phyloP scores from a whole-genome alignment of 2,113 vertebrate species.

The Brachyhypopomus gauderio region DNA sequence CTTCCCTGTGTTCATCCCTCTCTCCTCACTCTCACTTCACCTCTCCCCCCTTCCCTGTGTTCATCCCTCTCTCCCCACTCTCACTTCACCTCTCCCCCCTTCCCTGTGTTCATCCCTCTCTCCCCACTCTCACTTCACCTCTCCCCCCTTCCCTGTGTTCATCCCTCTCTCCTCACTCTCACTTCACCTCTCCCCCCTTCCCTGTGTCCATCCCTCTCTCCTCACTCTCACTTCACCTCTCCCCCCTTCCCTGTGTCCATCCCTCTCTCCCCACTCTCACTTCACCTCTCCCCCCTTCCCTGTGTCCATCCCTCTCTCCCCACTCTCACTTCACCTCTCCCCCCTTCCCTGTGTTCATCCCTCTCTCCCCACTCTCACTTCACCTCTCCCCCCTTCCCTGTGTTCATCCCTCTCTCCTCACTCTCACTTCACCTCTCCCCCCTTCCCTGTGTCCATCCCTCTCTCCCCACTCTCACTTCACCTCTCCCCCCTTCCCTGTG shows the following conservation, averaged over 20 bases:
- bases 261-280: not conserved
- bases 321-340: not conserved
- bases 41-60: slow-evolving; percentile 9
- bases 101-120: not conserved
- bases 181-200: not conserved
- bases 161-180: slow-evolving; percentile 1
- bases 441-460: not conserved
- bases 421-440: not conserved
- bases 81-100: not conserved
- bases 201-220: not conserved
- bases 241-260: slow-evolving; percentile 2
- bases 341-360: not conserved
- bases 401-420: not conserved
- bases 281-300: slow-evolving; percentile 4
- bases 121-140: not conserved
- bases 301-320: not conserved
- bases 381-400: slow-evolving; percentile 6
- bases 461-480: not conserved
- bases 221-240: not conserved
- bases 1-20: not conserved
- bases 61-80: not conserved
- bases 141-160: slow-evolving; percentile 5
- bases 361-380: not conserved
- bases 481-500: slow-evolving; percentile 7
- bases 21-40: not conserved